Conservation (phyloP, 2,797 vertebrate species). For the Brachymystax lenok region DNA sequence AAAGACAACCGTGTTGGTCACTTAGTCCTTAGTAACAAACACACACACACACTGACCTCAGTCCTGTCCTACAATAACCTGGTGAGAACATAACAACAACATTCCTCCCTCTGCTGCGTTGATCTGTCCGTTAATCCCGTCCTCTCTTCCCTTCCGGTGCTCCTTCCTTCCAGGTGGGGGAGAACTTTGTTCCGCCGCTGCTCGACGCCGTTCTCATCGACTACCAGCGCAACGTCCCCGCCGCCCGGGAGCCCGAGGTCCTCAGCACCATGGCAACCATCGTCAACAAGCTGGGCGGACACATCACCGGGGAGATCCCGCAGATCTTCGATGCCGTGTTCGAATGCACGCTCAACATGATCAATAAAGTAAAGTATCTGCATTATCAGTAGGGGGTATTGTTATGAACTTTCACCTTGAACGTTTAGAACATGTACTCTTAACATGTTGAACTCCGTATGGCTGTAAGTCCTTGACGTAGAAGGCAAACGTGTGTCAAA, state of each 20-base stretch:
- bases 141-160: not conserved
- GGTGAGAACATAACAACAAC: too few relatives aligned
- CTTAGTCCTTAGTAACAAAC: too few relatives aligned
- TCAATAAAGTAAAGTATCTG: slow-evolving; percentile 87
- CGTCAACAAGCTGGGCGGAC: slow-evolving; percentile 94
- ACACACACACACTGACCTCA: too few relatives aligned
- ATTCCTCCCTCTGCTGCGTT: too few relatives aligned
- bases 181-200: slow-evolving; percentile 95
- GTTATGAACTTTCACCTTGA: not conserved
- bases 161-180: slow-evolving; percentile 81
- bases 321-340: slow-evolving; percentile 99
- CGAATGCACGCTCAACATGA: slow-evolving; percentile 98
- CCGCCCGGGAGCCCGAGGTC: slow-evolving; percentile 95
- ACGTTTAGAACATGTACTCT: too few relatives aligned
- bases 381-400: not conserved
- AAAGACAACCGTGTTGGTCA: too few relatives aligned
- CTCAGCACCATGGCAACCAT: slow-evolving; percentile 99
- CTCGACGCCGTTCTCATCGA: slow-evolving; percentile 96
- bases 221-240: slow-evolving; percentile 97
- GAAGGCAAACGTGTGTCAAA: not conserved
- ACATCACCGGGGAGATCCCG: slow-evolving; percentile 96
- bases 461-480: not conserved
- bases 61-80: too few relatives aligned
- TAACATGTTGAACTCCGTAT: not conserved
- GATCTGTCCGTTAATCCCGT: too few relatives aligned